Conservation (phyloP, 1,140 invertebrate genomes). For the Micrasema longulum region DNA sequence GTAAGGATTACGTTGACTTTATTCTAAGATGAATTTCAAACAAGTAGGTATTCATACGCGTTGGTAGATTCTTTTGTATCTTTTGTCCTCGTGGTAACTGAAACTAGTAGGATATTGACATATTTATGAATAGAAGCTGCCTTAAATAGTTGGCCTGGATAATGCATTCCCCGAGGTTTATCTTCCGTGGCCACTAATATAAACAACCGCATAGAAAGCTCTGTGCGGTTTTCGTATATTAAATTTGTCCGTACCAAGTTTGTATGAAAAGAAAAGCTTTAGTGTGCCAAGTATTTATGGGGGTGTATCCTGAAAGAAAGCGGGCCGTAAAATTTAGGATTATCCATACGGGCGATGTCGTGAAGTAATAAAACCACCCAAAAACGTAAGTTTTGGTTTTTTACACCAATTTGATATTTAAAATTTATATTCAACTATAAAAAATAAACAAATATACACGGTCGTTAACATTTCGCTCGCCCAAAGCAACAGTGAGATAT, state of each 20-base stretch:
- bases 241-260: constrained; percentile 26
- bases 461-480: too few species aligned
- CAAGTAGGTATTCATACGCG: too few species aligned
- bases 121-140: constrained; percentile 7
- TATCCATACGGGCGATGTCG: constrained; percentile 11
- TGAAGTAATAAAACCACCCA: constrained; percentile 3
- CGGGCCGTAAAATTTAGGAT: constrained; percentile 17
- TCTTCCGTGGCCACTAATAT: constrained; percentile 22
- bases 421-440: too few species aligned
- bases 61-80: too few species aligned
- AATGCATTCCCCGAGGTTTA: constrained; percentile 25
- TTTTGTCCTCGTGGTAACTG: too few species aligned
- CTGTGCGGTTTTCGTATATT: constrained; percentile 3
- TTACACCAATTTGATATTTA: too few species aligned
- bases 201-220: constrained; percentile 20
- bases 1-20: too few species aligned
- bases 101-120: too few species aligned
- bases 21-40: too few species aligned
- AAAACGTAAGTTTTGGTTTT: neutral
- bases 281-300: constrained; percentile 20
- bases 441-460: too few species aligned
- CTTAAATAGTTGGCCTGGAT: constrained; percentile 6
- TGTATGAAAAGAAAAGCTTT: constrained; percentile 25
- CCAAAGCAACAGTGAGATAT: too few species aligned
- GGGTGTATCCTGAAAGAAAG: constrained; percentile 22